Percentiles rank a stretch among this genome's conserved stretches.
phyloP scores from a whole-genome alignment of 2,888 invertebrate species.

The Nomada lathburiana region DNA sequence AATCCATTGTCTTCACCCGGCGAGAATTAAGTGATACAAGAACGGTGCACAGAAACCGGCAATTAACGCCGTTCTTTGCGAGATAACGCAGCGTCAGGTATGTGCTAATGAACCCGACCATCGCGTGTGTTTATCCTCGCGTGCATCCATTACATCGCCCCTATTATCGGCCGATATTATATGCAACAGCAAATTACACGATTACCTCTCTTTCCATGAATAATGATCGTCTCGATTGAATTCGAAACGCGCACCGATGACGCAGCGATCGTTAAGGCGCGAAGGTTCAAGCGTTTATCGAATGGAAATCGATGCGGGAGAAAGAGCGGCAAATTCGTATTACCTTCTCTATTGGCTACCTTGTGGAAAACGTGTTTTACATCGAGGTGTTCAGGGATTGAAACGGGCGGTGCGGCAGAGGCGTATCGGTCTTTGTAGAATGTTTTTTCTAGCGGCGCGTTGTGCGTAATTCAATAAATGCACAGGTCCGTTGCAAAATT shows the following conservation, averaged over 20 bases:
- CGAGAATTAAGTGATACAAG: no score
- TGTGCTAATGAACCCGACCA: conserved; percentile 24
- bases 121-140: conserved; percentile 3
- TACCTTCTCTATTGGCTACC: no score
- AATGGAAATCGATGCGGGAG: no score
- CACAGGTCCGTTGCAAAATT: no score
- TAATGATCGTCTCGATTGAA: conserved; percentile 5
- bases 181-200: conserved; percentile 11
- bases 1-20: no score
- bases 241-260: background rate
- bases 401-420: no score
- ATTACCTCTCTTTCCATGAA: conserved; percentile 29
- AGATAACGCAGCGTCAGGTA: background rate
- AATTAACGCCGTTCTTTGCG: background rate
- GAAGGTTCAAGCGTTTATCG: background rate
- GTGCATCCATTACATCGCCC: conserved; percentile 1
- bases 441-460: no score
- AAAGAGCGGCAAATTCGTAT: no score
- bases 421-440: no score
- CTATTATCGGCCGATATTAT: background rate
- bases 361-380: no score
- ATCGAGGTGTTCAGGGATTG: no score
- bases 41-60: background rate
- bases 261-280: background rate
- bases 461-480: no score